These are phyloP conservation scores for Drosophila murphyi DNA, from an alignment of 1,140 invertebrate genomes.

Conservation along the genomic window DNA sequence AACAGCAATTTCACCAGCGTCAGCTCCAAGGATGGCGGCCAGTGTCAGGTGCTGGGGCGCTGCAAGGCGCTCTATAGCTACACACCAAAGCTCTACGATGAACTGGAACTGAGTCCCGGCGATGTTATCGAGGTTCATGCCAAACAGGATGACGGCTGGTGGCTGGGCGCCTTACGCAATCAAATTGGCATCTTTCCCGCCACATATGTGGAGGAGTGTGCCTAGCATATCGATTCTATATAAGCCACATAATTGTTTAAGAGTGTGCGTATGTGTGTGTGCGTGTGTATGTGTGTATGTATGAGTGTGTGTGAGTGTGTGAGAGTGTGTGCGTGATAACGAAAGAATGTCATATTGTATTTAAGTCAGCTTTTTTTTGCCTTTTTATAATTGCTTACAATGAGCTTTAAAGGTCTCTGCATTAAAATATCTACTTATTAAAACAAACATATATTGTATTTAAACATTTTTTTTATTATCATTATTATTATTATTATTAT, in stretches of 20 bases:
- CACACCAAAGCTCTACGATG: conserved; percentile 94
- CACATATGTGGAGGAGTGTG: conserved; percentile 93
- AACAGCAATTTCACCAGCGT: conserved; percentile 22
- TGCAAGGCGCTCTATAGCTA: conserved; percentile 95
- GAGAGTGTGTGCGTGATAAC: not conserved
- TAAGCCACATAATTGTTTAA: conserved; percentile 41
- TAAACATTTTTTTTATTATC: conserved; percentile 18
- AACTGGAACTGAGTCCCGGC: conserved; percentile 92
- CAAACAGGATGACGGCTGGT: conserved; percentile 97
- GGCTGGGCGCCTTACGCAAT: conserved; percentile 95
- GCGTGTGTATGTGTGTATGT: conserved; percentile 9
- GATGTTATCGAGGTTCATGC: conserved; percentile 95
- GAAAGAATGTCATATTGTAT: conserved; percentile 34
- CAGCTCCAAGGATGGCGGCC: conserved; percentile 25
- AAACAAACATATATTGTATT: conserved; percentile 23
- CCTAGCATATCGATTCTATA: conserved; percentile 54
- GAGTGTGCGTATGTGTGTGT: not conserved
- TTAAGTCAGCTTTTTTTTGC: conserved; percentile 38
- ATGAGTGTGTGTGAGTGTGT: not conserved
- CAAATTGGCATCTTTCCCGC: conserved; percentile 95
- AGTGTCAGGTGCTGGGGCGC: conserved; percentile 57
- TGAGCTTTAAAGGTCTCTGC: conserved; percentile 44
- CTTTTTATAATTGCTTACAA: conserved; percentile 43
- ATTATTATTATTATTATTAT: conserved; percentile 30
- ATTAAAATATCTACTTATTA: conserved; percentile 20